Evolutionary conservation across 2,888 invertebrate genomes (phyloP).

Genomic region (Trachelus stipa): DNA sequence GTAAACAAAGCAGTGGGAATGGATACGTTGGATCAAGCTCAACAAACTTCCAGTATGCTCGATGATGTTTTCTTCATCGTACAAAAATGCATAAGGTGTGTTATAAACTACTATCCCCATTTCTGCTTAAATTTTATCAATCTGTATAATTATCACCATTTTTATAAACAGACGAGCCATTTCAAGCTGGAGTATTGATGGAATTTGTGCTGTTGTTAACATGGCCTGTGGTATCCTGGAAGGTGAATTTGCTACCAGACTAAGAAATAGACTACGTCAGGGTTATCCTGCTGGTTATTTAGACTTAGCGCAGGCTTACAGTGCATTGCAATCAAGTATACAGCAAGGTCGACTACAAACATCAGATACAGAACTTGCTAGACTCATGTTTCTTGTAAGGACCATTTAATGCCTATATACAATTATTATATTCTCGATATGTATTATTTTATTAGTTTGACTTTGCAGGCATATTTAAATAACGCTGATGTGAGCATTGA

Average conservation of each 20-base stretch:
- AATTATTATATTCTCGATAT: conserved; percentile 14
- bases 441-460: not conserved
- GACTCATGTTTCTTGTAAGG: conserved; percentile 81
- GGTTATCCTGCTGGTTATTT: conserved; percentile 85
- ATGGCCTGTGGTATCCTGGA: conserved; percentile 90
- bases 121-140: not conserved
- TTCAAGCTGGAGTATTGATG: conserved; percentile 92
- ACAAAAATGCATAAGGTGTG: conserved; percentile 89
- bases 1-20: conserved; percentile 89
- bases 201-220: conserved; percentile 96
- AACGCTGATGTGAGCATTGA: conserved; percentile 93
- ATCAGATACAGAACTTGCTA: conserved; percentile 81
- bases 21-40: conserved; percentile 80
- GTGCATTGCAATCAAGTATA: conserved; percentile 81
- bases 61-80: conserved; percentile 98
- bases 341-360: conserved; percentile 85
- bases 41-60: conserved; percentile 89
- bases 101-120: not conserved
- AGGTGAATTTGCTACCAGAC: conserved; percentile 81
- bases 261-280: conserved; percentile 79
- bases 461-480: conserved; percentile 81
- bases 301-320: conserved; percentile 85
- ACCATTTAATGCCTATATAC: not conserved
- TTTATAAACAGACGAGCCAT: conserved; percentile 79
- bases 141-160: not conserved